A percentile compares a stretch with the other conserved stretches of the same genome.
These are phyloP conservation scores for Scaptomyza tumidula DNA, from an alignment of 2,888 invertebrate species.

Conservation along the genomic window DNA sequence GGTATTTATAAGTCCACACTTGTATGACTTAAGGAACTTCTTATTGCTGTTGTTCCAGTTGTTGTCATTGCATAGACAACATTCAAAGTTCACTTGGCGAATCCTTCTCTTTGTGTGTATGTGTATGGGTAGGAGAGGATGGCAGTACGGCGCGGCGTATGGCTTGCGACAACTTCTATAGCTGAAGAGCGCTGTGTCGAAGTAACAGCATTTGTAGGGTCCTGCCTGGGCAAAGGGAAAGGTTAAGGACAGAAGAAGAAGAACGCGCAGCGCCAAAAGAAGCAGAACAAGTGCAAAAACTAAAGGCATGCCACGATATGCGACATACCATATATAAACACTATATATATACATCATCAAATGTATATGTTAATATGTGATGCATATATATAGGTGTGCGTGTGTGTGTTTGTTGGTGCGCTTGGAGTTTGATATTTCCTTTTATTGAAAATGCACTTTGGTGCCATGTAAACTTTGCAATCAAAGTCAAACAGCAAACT, in stretches of 20 bases:
- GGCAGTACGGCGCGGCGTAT: slow-evolving; percentile 12
- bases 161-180: slow-evolving; percentile 67
- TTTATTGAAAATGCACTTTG: slow-evolving; percentile 82
- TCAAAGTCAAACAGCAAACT: slow-evolving; percentile 75
- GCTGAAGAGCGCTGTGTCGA: slow-evolving; percentile 54
- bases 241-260: neutral
- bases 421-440: slow-evolving; percentile 74
- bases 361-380: slow-evolving; percentile 11
- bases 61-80: slow-evolving; percentile 46
- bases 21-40: neutral
- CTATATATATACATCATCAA: slow-evolving; percentile 36
- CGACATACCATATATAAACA: slow-evolving; percentile 33
- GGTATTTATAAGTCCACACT: slow-evolving; percentile 13
- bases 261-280: slow-evolving; percentile 18
- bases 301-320: slow-evolving; percentile 64
- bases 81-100: slow-evolving; percentile 68
- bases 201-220: slow-evolving; percentile 69
- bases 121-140: slow-evolving; percentile 6
- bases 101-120: slow-evolving; percentile 13
- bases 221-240: slow-evolving; percentile 13
- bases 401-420: slow-evolving; percentile 43
- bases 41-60: slow-evolving; percentile 33
- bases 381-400: slow-evolving; percentile 17
- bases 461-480: slow-evolving; percentile 82
- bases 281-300: slow-evolving; percentile 70